Base-by-base conservation (phyloP, 2,888 invertebrate species). In the Sarcophaga carnaria region DNA sequence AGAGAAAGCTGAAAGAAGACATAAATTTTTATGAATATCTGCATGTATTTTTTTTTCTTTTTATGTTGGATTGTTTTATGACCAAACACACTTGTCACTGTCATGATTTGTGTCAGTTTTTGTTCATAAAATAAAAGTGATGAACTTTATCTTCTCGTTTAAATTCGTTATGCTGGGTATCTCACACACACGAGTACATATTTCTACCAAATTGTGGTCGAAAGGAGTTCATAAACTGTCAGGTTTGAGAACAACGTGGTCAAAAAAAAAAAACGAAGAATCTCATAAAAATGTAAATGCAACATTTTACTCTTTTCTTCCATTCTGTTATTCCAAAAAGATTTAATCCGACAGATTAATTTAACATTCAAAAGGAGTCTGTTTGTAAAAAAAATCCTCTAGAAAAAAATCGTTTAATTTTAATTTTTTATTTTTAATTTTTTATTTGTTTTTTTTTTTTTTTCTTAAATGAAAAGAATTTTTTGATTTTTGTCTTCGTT, bases 331-430 rank as follows among this genome's bases (percentile, higher is more conserved):
- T 54, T 54, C 27, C 78, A 66, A 64, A 76, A 71, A 72, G 79
- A 86, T 83, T 80, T 86, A 86, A 86, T 83, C 86, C 86, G 86
- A 86, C 86, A 86, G 86, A 83, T 86, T 86, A 86, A 86, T 86
- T 86, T 86, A 86, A 82, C 12, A 82, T 86, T 83, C 75, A 80
- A 83, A 86, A 71, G 76, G 66, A 85, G 80, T 54, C 76, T 67
- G 72, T 72, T 69, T 27, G 64, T 45, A n/a, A 59, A 71, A 37
- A 54, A 71, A 84, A 80, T 83, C 74, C 75, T 80, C 75, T 67
- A 8, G 37, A 37, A 8, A 37, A 59, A 75, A 84, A 84, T 64
- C 63, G 45, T 75, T 80, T 69, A 20, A 64, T 66, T 83, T 74
- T 37, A 37, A 37, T 37, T 37, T 37, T 37, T 37, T 37, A 37